Percentiles rank a stretch among this genome's conserved stretches.
These are phyloP conservation scores for Oryctes rhinoceros DNA, from an alignment of 1,140 invertebrate genomes.

Conservation along the genomic window DNA sequence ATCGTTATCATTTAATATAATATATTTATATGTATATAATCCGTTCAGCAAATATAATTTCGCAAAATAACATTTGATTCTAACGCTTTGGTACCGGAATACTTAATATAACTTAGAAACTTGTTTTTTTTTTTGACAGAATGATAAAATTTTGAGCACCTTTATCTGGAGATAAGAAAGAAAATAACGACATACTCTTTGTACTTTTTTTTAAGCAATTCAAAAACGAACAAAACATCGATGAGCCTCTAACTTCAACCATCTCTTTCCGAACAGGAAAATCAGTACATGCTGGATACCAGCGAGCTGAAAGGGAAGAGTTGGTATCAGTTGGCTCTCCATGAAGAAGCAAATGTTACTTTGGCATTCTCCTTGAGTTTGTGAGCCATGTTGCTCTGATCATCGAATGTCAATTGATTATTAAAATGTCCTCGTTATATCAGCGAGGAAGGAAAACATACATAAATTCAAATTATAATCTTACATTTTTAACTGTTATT, in stretches of 20 bases:
- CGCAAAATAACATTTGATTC: conserved; percentile 53
- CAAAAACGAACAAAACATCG: too few relatives aligned
- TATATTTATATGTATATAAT: conserved; percentile 33
- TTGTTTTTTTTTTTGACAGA: conserved; percentile 1
- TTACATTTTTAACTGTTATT: conserved; percentile 53
- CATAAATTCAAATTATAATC: conserved; percentile 55
- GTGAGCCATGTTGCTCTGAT: not conserved
- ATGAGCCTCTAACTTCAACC: not conserved
- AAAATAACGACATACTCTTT: conserved; percentile 38
- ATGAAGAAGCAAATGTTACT: conserved; percentile 41
- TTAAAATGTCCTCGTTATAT: conserved; percentile 12
- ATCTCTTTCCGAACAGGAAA: conserved; percentile 41
- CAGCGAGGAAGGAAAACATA: conserved; percentile 51
- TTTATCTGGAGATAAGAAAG: not conserved
- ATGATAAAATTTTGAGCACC: conserved; percentile 39
- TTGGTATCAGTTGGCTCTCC: not conserved
- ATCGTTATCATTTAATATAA: conserved; percentile 39
- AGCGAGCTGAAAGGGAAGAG: not conserved
- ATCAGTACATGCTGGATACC: conserved; percentile 45
- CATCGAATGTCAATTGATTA: conserved; percentile 19
- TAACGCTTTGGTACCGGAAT: conserved; percentile 3
- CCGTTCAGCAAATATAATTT: conserved; percentile 33
- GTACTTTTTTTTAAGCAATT: conserved; percentile 44
- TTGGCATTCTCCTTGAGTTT: conserved; percentile 35
- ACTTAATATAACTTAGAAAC: conserved; percentile 11